phyloP scores from a whole-genome alignment of 1,140 invertebrate species.

The Chelonus insularis region DNA sequence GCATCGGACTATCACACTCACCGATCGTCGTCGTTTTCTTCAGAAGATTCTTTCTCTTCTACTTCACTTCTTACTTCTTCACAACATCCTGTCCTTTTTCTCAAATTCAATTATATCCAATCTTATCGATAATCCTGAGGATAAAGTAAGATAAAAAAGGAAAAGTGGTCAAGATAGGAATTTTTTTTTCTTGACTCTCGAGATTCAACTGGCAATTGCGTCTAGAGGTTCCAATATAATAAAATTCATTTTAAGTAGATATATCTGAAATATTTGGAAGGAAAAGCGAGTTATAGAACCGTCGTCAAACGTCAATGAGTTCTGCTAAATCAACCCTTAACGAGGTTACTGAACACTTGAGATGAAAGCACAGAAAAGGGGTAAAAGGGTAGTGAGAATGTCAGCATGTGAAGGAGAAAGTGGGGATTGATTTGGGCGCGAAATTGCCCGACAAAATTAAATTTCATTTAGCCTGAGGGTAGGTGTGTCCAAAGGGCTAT shows the following conservation, averaged over 20 bases:
- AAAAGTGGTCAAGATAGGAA: background rate
- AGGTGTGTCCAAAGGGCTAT: conserved; percentile 59
- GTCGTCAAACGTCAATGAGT: conserved; percentile 46
- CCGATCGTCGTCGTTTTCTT: conserved; percentile 17
- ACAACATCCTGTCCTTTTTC: conserved; percentile 17
- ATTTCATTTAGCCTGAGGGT: conserved; percentile 55
- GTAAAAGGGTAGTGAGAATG: background rate
- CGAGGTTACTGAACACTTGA: conserved; percentile 44
- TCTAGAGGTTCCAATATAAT: too few relatives aligned
- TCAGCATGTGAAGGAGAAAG: conserved; percentile 6
- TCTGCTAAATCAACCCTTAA: conserved; percentile 52
- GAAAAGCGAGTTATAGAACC: conserved; percentile 29
- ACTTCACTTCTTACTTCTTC: conserved; percentile 15
- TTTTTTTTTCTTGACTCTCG: too few relatives aligned
- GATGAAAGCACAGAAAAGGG: conserved; percentile 8
- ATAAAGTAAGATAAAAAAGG: conserved; percentile 7
- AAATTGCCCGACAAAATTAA: conserved; percentile 61
- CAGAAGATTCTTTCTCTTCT: conserved; percentile 22
- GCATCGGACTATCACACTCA: conserved; percentile 3
- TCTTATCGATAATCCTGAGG: conserved; percentile 26
- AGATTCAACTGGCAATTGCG: too few relatives aligned
- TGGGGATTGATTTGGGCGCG: conserved; percentile 54
- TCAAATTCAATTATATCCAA: conserved; percentile 22
- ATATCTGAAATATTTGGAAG: too few relatives aligned
- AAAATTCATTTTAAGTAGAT: too few relatives aligned